Conservation (phyloP, 1,140 invertebrate species). For the Musca domestica region DNA sequence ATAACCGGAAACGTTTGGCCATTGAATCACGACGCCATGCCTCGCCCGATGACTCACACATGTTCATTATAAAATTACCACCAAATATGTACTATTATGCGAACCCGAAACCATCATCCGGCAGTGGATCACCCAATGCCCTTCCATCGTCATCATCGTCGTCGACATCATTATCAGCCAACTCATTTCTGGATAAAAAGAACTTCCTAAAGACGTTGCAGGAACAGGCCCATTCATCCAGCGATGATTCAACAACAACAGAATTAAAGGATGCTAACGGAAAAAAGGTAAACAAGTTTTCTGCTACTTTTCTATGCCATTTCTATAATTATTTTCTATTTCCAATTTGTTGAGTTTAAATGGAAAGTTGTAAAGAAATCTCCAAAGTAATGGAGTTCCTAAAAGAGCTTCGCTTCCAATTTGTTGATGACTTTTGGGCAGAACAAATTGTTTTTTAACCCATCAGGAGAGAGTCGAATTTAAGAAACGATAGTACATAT, state of each 20-base stretch:
- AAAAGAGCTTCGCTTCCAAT: no score
- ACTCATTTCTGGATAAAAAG: conserved; percentile 28
- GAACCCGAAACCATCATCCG: conserved; percentile 58
- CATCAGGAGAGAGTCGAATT: no score
- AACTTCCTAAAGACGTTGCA: conserved; percentile 9
- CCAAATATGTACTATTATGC: conserved; percentile 77
- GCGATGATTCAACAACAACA: conserved; percentile 30
- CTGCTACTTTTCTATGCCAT: conserved; percentile 20
- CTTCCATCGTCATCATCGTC: conserved; percentile 27
- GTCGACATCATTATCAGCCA: conserved; percentile 23
- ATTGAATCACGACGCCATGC: conserved; percentile 68
- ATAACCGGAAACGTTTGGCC: conserved; percentile 69
- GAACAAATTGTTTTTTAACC: no score
- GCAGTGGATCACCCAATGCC: conserved; percentile 31
- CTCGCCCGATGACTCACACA: conserved; percentile 70
- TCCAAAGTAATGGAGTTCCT: no score
- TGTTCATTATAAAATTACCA: conserved; percentile 78
- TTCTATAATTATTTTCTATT: no score
- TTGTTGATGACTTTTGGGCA: no score
- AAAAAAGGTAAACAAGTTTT: conserved; percentile 54
- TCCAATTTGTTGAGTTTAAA: no score
- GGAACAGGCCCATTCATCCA: neutral
- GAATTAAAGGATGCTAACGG: conserved; percentile 48
- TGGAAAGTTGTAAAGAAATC: no score
- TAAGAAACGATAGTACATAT: no score